Evolutionary conservation across 2,113 vertebrate species (phyloP), one percentile per base, ranked within the genome.

Genomic region (Pelecanoides urinatrix): DNA sequence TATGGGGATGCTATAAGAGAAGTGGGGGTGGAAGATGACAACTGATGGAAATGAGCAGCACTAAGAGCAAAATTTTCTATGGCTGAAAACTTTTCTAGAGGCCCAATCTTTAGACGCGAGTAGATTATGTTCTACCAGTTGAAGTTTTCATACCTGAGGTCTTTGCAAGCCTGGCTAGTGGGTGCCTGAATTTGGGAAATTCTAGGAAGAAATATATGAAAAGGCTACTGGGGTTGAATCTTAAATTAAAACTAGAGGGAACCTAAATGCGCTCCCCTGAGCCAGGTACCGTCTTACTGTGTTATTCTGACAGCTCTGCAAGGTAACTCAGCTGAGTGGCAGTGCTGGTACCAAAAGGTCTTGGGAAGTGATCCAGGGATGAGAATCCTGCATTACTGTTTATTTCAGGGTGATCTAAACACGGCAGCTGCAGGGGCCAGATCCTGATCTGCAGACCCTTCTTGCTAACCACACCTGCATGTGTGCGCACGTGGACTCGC

Each of bases 1-100:
- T 70, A 29, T 94, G 79, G 47, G 32, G 34, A 75, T 81, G 34
- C 50, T 78, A 0, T 75, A 70, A 88, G 73, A 84, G 42, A 91
- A 61, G 30, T 34, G 6, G 4, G 4, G 23, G 29, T 66, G 44
- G 52, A 87, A 80, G 27, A 49, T 14, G 30, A 82, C 53, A 53
- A 42, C 44, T 87, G 62, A 61, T 65, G 47, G 59, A 80, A 90
- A 87, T 56, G 11, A 71, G 45, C 42, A 85, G 56, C 47, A 71
- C 52, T 92, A 85, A 83, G 34, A 59, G n/a, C 78, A 80, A 90
- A 44, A 71, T 62, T 38, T 92, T 90, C 56, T 83, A 12, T 86
- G n/a, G 9, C 55, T 70, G 63, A 77, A 87, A 85, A 52, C 34
- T 47, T 73, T 77, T 93, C 90, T 34, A 47, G 63, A 75, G 55